A percentile compares a stretch with the other conserved stretches of the same genome.
Evolutionary conservation across 2,888 invertebrate species (phyloP).

Genomic region (Baronia brevicornis): DNA sequence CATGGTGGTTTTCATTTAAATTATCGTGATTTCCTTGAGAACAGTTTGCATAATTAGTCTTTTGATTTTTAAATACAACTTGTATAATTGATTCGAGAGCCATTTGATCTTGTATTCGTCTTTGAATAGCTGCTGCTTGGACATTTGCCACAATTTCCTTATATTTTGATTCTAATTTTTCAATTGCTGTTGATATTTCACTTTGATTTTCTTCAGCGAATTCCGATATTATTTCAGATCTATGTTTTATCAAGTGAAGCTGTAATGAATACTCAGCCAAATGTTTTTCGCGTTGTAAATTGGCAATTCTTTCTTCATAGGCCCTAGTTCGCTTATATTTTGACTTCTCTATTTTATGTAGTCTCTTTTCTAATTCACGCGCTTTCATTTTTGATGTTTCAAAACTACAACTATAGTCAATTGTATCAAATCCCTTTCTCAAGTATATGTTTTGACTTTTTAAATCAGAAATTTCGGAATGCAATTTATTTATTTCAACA

Average conservation of each 20-base stretch:
- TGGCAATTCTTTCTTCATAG: conserved; percentile 48
- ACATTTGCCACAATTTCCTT: conserved; percentile 61
- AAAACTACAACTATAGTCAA: conserved; percentile 29
- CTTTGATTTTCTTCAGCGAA: conserved; percentile 46
- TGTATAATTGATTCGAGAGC: conserved; percentile 54
- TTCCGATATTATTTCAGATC: conserved; percentile 51
- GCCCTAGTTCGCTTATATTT: conserved; percentile 41
- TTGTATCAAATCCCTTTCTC: conserved; percentile 37
- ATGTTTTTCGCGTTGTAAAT: conserved; percentile 53
- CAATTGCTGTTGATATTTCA: conserved; percentile 43
- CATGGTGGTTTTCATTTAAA: conserved; percentile 35
- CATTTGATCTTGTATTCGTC: conserved; percentile 57
- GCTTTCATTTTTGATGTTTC: conserved; percentile 32
- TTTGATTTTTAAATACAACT: conserved; percentile 39
- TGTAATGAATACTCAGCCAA: conserved; percentile 53
- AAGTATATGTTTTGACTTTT: conserved; percentile 39
- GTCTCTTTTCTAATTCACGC: conserved; percentile 47
- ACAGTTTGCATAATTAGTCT: conserved; percentile 20
- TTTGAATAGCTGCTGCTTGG: conserved; percentile 60
- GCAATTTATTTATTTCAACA: conserved; percentile 38
- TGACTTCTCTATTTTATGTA: conserved; percentile 49
- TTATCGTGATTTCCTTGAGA: conserved; percentile 25
- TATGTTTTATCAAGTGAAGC: conserved; percentile 51
- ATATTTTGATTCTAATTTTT: conserved; percentile 58
- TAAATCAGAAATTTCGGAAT: conserved; percentile 37